Evolutionary conservation across 2,797 vertebrate genomes (phyloP), one percentile per base, ranked within the genome.

Genomic region (Phataginus tricuspis): DNA sequence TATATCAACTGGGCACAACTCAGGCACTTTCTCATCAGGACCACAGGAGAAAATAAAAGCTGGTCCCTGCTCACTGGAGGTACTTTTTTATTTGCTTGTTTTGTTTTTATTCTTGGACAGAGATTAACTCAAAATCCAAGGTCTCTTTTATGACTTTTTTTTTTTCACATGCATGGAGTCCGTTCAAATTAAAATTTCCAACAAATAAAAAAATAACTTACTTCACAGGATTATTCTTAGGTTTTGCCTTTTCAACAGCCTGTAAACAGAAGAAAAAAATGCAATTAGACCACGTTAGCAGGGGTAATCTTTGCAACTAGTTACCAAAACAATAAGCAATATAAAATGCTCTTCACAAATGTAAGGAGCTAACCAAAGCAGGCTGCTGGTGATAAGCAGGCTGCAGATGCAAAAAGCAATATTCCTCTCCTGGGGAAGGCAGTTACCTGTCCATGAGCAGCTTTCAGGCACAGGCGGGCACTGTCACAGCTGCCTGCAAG

Each of bases 221-320:
- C 99, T 99, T 99, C 84, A 99, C 98, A 98, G 99, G 98, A 98
- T 99, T 98, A 97, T 98, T 99, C 98, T 98, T 99, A 97, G 99
- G 96, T 97, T 99, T 99, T 97, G 98, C 98, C 98, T 99, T 99
- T 98, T 99, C 99, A 39, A 98, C 98, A 97, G 98, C 98, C 99
- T 99, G 98, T 91, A 97, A 98, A 98, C 69, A 98, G 98, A 98
- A 98, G 92, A 97, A 95, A 98, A 97, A 98, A 91, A 98, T 95
- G 69, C 57, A 94, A 97, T 98, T 98, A 98, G 97, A 95, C 51
- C 53, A 97, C 64, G 97, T 96, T 95, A 91, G 86, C 72, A 96
- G 95, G 86, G 68, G 91, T 83, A 94, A 95, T 59, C 69, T 96
- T 97, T 94, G 69, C 63, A 92, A 86, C 85, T 19, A 27, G 79